phyloP scores from a whole-genome alignment of 1,140 invertebrate genomes.

The Drosophila erecta region DNA sequence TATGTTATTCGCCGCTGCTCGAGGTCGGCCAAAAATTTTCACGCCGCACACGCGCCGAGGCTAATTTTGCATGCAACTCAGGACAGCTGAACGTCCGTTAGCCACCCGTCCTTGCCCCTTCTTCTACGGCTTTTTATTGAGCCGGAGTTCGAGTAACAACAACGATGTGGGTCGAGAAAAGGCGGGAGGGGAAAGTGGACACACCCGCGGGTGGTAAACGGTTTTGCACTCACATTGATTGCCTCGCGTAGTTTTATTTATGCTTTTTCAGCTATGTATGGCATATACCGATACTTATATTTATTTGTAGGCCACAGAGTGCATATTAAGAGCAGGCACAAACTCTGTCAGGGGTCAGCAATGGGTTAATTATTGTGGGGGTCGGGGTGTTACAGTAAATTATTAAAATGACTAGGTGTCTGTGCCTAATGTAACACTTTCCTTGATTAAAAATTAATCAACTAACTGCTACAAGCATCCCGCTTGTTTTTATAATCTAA shows the following conservation, averaged over 20 bases:
- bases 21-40: slow-evolving; percentile 67
- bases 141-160: slow-evolving; percentile 41
- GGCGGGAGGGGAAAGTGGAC: slow-evolving; percentile 38
- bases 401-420: slow-evolving; percentile 28
- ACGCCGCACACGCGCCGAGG: slow-evolving; percentile 73
- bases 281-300: slow-evolving; percentile 56
- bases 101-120: slow-evolving; percentile 1
- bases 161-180: slow-evolving; percentile 7
- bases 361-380: slow-evolving; percentile 65
- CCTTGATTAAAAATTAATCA: slow-evolving; percentile 30
- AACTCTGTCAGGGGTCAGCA: slow-evolving; percentile 49
- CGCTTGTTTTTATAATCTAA: background rate
- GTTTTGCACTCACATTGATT: slow-evolving; percentile 82
- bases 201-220: slow-evolving; percentile 76
- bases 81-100: slow-evolving; percentile 64
- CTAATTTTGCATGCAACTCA: slow-evolving; percentile 82
- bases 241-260: slow-evolving; percentile 80
- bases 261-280: slow-evolving; percentile 58
- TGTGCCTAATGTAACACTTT: slow-evolving; percentile 32
- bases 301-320: slow-evolving; percentile 78
- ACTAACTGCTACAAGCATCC: background rate
- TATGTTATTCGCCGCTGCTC: slow-evolving; percentile 44
- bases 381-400: slow-evolving; percentile 22
- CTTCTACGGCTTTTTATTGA: slow-evolving; percentile 61
- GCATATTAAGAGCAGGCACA: slow-evolving; percentile 64